These are phyloP conservation scores for Strigamia crassipes DNA, from an alignment of 2,888 invertebrate species.

Conservation along the genomic window DNA sequence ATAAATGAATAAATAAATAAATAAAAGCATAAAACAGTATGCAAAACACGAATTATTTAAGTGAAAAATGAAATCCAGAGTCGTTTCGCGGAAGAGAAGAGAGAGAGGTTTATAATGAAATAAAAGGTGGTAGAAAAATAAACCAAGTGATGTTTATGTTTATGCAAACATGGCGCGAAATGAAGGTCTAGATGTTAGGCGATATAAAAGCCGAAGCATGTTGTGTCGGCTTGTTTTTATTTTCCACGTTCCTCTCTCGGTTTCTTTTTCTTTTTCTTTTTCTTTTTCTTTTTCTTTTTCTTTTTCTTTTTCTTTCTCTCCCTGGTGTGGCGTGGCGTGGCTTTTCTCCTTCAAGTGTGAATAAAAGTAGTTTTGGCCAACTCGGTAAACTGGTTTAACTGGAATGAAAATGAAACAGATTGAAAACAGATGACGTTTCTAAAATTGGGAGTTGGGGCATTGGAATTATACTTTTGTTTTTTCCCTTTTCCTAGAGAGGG, in stretches of 20 bases:
- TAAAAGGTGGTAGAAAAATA: background rate
- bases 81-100: too few relatives aligned
- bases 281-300: too few relatives aligned
- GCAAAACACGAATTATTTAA: too few relatives aligned
- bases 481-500: background rate
- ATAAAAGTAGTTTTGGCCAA: background rate
- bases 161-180: slow-evolving; percentile 6
- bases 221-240: slow-evolving; percentile 23
- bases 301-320: too few relatives aligned
- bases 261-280: background rate
- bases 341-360: slow-evolving; percentile 11
- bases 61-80: too few relatives aligned
- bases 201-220: slow-evolving; percentile 7
- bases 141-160: background rate
- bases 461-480: background rate
- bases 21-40: background rate
- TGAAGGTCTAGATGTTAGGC: background rate
- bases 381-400: slow-evolving; percentile 7
- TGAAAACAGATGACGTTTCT: background rate
- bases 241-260: background rate
- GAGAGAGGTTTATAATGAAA: background rate
- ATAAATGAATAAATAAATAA: too few relatives aligned
- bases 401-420: slow-evolving; percentile 20
- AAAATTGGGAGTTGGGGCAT: background rate
- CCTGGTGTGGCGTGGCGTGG: too few relatives aligned